Evolutionary conservation across 2,888 invertebrate genomes (phyloP).

Genomic region (Alcis repandata): DNA sequence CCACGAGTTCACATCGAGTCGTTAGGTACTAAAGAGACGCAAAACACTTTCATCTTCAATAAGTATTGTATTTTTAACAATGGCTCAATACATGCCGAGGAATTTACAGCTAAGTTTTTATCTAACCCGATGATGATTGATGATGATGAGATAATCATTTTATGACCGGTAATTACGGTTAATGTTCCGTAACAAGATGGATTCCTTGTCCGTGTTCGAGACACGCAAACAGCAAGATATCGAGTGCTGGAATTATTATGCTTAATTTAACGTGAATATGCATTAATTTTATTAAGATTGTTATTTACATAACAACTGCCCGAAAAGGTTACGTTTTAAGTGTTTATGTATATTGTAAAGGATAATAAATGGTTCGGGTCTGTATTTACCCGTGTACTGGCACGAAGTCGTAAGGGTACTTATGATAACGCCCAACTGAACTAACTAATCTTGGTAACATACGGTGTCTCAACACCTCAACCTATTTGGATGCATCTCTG

Average conservation of each 20-base stretch:
- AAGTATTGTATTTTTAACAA: conserved; percentile 21
- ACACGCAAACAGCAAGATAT: conserved; percentile 17
- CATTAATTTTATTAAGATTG: neutral
- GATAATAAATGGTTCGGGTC: too few relatives aligned
- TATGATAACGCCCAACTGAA: too few relatives aligned
- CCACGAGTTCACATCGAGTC: neutral
- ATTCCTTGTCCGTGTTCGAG: conserved; percentile 20
- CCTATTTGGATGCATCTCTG: too few relatives aligned
- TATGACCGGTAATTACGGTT: conserved; percentile 28
- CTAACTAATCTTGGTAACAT: too few relatives aligned
- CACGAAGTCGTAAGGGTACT: too few relatives aligned
- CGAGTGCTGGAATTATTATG: conserved; percentile 12
- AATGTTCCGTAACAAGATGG: conserved; percentile 27
- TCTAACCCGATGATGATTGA: conserved; percentile 28
- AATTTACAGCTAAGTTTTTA: conserved; percentile 19
- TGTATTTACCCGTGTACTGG: too few relatives aligned
- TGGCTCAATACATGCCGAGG: conserved; percentile 7
- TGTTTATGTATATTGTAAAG: too few relatives aligned
- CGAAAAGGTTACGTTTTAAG: too few relatives aligned
- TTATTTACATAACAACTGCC: too few relatives aligned
- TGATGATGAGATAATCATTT: conserved; percentile 34
- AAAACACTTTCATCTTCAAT: conserved; percentile 16
- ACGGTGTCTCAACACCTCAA: too few relatives aligned
- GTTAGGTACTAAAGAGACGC: conserved; percentile 4
- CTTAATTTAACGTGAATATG: neutral